Evolutionary conservation across 2,797 vertebrate species (phyloP), one percentile per base, ranked within the genome.

Genomic region (Melanotaenia maccullochi): DNA sequence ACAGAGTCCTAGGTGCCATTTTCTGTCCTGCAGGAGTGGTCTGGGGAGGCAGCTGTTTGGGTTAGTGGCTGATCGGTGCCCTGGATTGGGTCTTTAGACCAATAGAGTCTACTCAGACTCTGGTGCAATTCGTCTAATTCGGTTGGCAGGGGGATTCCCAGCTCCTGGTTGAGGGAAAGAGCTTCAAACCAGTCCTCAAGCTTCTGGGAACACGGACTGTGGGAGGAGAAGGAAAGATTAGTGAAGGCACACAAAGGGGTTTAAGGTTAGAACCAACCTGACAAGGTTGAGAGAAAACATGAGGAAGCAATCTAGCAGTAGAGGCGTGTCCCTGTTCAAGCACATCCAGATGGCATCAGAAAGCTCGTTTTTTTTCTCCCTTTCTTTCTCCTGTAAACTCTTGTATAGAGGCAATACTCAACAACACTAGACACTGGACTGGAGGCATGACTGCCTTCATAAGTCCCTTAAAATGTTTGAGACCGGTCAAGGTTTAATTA

Each of bases 181-280:
- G 98, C 97, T 76, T 95, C 96, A 32, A 99, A 97, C 79, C 94
- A 98, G 90, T 99, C 97, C 89, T 97, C 97, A 89, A 99, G 91
- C 92, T 97, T 98, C 75, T 96, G 95, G 89, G 98, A 99, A 38
- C 96, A 88, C 1, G 96, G 98, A 87, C 98, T 99, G 75, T 36
- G 52, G 38, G 33, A 49, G 25, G 32, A 40, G 59, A 69, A 55
- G 16, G 38, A 71, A 40, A 30, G 51, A 55, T 60, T 7, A 69
- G n/a, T 1, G 5, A 66, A 63, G 28, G 49, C 54, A 66, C n/a
- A 73, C 18, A 77, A 28, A 70, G 60, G 32, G 75, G 54, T 73
- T 79, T 72, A 52, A 76, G 82, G 76, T 81, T 52, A 79, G 78
- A 87, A 84, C 76, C 75, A 71, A 78, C 68, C 44, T 59, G 72